Percentiles rank a stretch among this genome's conserved stretches.
phyloP scores from a whole-genome alignment of 2,797 vertebrate genomes.

The Lutjanus argentimaculatus region DNA sequence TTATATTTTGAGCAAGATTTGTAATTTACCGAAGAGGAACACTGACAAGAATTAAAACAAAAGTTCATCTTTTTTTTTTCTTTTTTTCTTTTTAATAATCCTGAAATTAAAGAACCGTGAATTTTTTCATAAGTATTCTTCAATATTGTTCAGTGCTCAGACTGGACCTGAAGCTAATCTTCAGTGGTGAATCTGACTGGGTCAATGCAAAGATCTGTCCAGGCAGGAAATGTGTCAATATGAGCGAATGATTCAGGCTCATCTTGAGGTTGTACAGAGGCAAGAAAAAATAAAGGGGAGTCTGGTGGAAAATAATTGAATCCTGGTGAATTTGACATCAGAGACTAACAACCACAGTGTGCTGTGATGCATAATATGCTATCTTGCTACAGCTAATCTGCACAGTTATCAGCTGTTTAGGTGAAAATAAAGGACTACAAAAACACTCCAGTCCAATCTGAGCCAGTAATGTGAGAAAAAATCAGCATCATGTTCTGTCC shows the following conservation, averaged over 20 bases:
- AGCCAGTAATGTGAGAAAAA: not conserved
- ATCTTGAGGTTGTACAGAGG: not conserved
- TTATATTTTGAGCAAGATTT: constrained; percentile 14
- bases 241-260: not conserved
- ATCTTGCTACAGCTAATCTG: not conserved
- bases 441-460: not conserved
- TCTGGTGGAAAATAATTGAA: not conserved
- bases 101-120: not conserved
- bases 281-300: not conserved
- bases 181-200: not conserved
- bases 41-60: not conserved
- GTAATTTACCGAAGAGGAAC: not conserved
- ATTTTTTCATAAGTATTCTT: not conserved
- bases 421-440: too few species aligned
- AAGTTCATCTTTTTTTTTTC: not conserved
- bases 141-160: not conserved
- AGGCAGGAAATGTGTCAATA: not conserved
- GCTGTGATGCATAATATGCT: not conserved
- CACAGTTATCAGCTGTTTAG: not conserved
- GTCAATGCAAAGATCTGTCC: not conserved
- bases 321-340: not conserved
- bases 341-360: not conserved
- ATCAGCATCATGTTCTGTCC: not conserved
- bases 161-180: not conserved
- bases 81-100: not conserved